These are phyloP conservation scores for Centrocercus urophasianus DNA, from an alignment of 2,113 vertebrate species.

Conservation along the genomic window DNA sequence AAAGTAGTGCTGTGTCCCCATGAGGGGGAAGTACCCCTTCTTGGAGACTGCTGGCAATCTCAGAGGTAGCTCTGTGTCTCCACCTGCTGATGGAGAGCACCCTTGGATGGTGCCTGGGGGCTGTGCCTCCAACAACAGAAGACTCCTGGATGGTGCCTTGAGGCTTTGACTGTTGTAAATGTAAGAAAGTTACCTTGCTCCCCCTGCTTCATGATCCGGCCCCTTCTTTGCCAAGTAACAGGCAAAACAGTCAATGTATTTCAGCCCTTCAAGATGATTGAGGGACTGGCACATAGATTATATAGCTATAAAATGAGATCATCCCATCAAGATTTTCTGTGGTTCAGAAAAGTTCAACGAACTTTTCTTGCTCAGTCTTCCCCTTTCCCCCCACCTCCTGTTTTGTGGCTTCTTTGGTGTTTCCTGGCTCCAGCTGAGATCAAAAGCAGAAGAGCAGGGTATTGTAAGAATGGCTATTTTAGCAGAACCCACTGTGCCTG, in stretches of 20 bases:
- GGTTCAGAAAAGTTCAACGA: background rate
- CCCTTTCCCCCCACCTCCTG: background rate
- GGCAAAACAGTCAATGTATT: background rate
- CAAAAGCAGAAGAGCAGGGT: background rate
- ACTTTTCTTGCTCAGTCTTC: background rate
- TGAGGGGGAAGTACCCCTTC: background rate
- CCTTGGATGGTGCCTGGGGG: background rate
- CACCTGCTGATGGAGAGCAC: background rate
- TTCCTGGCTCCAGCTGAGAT: conserved; percentile 46
- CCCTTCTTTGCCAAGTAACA: background rate
- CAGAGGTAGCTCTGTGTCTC: background rate
- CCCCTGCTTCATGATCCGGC: background rate
- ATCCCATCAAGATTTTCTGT: background rate
- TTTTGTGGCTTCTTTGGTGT: conserved; percentile 35
- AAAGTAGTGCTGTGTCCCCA: accelerated
- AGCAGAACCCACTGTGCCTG: background rate
- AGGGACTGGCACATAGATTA: background rate
- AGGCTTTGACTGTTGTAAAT: background rate
- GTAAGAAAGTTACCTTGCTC: background rate
- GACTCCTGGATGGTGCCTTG: background rate
- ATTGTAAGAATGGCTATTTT: background rate
- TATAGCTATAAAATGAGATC: conserved; percentile 42
- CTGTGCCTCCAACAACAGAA: background rate
- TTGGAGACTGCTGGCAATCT: background rate
- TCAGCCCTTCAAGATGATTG: conserved; percentile 39